A percentile compares a stretch with the other conserved stretches of the same genome.
phyloP scores from a whole-genome alignment of 2,113 vertebrate genomes.

The Phylloscopus trochiloides region DNA sequence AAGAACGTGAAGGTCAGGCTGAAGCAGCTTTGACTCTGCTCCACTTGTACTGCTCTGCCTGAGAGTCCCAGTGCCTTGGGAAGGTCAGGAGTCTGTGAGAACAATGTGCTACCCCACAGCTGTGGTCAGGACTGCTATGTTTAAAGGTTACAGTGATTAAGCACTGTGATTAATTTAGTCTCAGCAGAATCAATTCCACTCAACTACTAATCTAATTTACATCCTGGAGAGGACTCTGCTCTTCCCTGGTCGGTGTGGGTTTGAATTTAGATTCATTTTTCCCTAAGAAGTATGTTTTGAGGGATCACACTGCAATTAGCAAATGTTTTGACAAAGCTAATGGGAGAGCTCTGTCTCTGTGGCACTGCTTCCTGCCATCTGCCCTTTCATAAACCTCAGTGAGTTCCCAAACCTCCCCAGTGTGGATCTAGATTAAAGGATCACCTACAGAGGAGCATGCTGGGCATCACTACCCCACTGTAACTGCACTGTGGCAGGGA shows the following conservation, averaged over 20 bases:
- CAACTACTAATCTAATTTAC: constrained; percentile 79
- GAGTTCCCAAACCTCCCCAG: not conserved
- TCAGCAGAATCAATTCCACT: constrained; percentile 89
- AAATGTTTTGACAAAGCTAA: constrained; percentile 54
- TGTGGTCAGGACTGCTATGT: constrained; percentile 57
- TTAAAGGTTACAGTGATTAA: constrained; percentile 86
- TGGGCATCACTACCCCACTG: not conserved
- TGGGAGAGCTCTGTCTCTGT: constrained; percentile 20
- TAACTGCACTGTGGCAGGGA: not conserved
- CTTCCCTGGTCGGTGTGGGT: not conserved
- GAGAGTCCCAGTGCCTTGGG: not conserved
- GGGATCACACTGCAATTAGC: constrained; percentile 1
- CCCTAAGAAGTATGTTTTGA: not conserved
- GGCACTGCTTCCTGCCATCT: constrained; percentile 23
- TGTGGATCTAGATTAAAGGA: not conserved
- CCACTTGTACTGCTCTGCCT: not conserved
- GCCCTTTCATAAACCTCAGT: not conserved
- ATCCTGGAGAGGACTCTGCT: constrained; percentile 61
- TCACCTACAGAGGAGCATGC: not conserved
- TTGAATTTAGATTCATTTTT: constrained; percentile 40
- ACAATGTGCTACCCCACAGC: constrained; percentile 40
- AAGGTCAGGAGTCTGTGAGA: constrained; percentile 39
- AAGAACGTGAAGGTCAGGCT: not conserved
- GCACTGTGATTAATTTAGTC: constrained; percentile 89
- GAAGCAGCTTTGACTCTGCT: not conserved